Conservation (phyloP, 2,888 invertebrate genomes). For the Idaea straminata region DNA sequence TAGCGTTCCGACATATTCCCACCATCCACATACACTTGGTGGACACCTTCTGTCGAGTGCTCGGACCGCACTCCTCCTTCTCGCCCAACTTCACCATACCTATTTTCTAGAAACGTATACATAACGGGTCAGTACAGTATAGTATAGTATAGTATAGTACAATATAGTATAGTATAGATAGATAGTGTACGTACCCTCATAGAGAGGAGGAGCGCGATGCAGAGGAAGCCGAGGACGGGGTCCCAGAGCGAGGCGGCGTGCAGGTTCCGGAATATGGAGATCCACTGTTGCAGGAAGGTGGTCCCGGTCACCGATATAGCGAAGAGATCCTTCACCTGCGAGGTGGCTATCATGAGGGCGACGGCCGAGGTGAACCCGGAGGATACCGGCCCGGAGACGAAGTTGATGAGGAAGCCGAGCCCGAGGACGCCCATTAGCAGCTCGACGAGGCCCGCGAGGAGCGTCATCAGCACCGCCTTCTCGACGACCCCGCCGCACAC, state of each 20-base stretch:
- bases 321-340: conserved; percentile 92
- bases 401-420: conserved; percentile 92
- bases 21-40: conserved; percentile 87
- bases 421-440: conserved; percentile 91
- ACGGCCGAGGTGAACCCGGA: conserved; percentile 95
- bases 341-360: conserved; percentile 91
- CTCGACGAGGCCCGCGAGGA: conserved; percentile 87
- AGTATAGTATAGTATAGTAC: no score
- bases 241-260: conserved; percentile 85
- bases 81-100: conserved; percentile 83
- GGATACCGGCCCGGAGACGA: conserved; percentile 93
- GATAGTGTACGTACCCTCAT: conserved; percentile 82
- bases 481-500: conserved; percentile 83
- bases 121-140: neutral
- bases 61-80: conserved; percentile 69
- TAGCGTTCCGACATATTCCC: conserved; percentile 90
- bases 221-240: conserved; percentile 85
- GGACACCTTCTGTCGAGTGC: conserved; percentile 78
- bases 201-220: conserved; percentile 87
- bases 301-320: conserved; percentile 86
- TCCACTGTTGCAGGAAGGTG: conserved; percentile 90
- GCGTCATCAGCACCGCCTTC: conserved; percentile 88
- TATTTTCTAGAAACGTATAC: conserved; percentile 76
- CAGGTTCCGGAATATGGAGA: conserved; percentile 84
- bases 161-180: neutral